A percentile compares a stretch with the other conserved stretches of the same genome.
Conservation (phyloP, 2,888 invertebrate species). For the Ferdinandea cuprea region DNA sequence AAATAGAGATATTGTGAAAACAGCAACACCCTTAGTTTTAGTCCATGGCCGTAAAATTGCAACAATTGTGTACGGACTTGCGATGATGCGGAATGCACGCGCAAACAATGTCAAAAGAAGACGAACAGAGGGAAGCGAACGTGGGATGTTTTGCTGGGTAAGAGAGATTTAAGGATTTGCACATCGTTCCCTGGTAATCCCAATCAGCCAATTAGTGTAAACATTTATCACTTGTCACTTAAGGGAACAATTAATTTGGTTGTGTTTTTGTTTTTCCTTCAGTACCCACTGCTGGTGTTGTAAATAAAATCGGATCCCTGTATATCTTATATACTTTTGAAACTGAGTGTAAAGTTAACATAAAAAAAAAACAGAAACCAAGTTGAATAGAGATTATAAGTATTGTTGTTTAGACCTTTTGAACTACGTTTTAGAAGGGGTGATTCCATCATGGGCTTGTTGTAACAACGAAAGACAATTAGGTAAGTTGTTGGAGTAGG, state of each 20-base stretch:
- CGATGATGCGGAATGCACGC: neutral
- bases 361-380: neutral
- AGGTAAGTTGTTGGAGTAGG: too few species aligned
- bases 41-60: conserved; percentile 25
- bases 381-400: neutral
- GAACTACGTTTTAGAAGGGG: neutral
- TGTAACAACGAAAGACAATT: too few species aligned
- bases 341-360: neutral
- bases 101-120: conserved; percentile 2
- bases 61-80: conserved; percentile 31
- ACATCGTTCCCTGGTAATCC: conserved; percentile 33
- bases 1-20: neutral
- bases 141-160: neutral
- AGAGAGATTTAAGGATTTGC: conserved; percentile 29
- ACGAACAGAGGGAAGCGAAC: neutral
- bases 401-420: neutral
- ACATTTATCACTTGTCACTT: conserved; percentile 40
- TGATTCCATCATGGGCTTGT: neutral
- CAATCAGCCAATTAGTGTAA: conserved; percentile 41
- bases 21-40: neutral
- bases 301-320: neutral
- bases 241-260: conserved; percentile 19
- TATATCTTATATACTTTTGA: neutral
- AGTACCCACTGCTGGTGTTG: neutral
- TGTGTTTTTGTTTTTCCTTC: neutral